Base-by-base conservation (phyloP, 2,113 vertebrate species). In the Grammomys dolichurus region DNA sequence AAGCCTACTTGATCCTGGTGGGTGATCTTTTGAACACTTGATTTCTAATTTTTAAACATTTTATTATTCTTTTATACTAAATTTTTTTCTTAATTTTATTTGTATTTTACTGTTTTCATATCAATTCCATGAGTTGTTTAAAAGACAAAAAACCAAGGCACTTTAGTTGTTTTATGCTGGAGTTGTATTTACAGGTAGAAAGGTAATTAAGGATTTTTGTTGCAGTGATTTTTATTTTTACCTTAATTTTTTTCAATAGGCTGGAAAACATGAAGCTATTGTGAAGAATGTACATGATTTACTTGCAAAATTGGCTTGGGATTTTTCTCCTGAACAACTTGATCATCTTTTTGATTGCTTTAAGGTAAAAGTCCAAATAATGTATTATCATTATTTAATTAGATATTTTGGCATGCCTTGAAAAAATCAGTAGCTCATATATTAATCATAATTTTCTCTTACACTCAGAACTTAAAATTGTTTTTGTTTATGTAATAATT, bases 301-400 rank as follows among this genome's bases (percentile, higher is more conserved):
- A 31, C 98, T 99, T 70, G 99, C 99, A 94, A 99, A 99, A 98
- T 98, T 99, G 97, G 99, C 99, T 0, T 99, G 99, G 99, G 99
- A 99, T 98, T 99, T 99, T 98, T 99, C 99, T 93, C 99, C 99
- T 92, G 99, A 99, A 97, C 99, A 99, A 98, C 99, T 99, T 90
- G 99, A 99, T 98, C 99, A 99, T 98, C 99, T 99, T 63, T 99
- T 99, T 97, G 99, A 99, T 98, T 99, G 99, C 97, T 99, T 99
- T 98, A 99, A 99, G 99, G 99, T 99, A 98, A 98, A 43, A 63
- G 0, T 75, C 36, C 46, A 1, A 46, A 26, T 84, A 56, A n/a
- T 84, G 58, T 81, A 87, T 0, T 93, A 22, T 12, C 20, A 22
- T 81, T 31, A n/a, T 96, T 87, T 43, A 90, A 87, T 72, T 89